Evolutionary conservation across 2,888 invertebrate genomes (phyloP).

Genomic region (Auanema freiburgensis): DNA sequence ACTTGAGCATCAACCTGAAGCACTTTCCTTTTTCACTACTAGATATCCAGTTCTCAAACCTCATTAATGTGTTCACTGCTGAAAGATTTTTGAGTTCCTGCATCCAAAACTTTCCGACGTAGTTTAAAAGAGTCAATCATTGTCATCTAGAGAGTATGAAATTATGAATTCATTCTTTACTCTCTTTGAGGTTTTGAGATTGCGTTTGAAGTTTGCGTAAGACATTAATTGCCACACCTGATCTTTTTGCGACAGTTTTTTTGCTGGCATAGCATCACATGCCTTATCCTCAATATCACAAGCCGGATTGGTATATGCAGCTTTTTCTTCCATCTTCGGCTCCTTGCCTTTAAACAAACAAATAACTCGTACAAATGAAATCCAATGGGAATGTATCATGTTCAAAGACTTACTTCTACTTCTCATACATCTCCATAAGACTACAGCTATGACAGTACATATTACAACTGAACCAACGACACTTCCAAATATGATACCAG

Average conservation of each 20-base stretch:
- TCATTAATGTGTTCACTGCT: slow-evolving; percentile 48
- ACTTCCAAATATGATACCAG: slow-evolving; percentile 57
- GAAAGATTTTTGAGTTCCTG: slow-evolving; percentile 49
- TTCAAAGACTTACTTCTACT: slow-evolving; percentile 20
- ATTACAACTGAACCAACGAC: slow-evolving; percentile 56
- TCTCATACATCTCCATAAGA: slow-evolving; percentile 45
- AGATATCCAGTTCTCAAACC: slow-evolving; percentile 16
- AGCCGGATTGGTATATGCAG: slow-evolving; percentile 38
- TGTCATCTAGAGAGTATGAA: slow-evolving; percentile 33
- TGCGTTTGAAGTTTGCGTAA: background rate
- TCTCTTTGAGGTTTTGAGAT: background rate
- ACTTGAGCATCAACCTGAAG: slow-evolving; percentile 39
- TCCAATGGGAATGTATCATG: background rate
- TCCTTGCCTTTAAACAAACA: background rate
- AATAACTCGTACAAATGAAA: background rate
- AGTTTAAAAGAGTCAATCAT: slow-evolving; percentile 53
- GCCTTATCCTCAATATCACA: slow-evolving; percentile 42
- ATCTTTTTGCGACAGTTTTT: slow-evolving; percentile 18
- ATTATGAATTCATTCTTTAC: background rate
- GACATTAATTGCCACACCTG: slow-evolving; percentile 14
- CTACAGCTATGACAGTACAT: slow-evolving; percentile 40
- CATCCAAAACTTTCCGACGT: slow-evolving; percentile 34
- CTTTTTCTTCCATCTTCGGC: slow-evolving; percentile 31
- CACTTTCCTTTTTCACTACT: background rate
- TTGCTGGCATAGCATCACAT: slow-evolving; percentile 25